A percentile compares a stretch with the other conserved stretches of the same genome.
phyloP scores from a whole-genome alignment of 1,140 invertebrate genomes.

The Cydia splendana region DNA sequence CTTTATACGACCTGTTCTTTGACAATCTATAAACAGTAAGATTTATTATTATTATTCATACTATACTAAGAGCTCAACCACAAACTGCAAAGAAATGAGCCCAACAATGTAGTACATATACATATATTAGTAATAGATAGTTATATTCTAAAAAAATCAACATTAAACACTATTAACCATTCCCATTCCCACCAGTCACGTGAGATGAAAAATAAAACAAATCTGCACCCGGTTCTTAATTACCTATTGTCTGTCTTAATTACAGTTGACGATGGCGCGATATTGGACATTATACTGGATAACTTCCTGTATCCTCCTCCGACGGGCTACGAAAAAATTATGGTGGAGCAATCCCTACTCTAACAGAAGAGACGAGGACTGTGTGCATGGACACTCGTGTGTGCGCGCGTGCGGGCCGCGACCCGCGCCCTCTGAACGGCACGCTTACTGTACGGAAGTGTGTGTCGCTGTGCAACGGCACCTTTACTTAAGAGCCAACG shows the following conservation, averaged over 20 bases:
- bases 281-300: constrained; percentile 95
- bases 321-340: constrained; percentile 95
- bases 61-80: too few relatives aligned
- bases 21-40: too few relatives aligned
- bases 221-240: constrained; percentile 25
- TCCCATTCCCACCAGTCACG: too few relatives aligned
- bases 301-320: constrained; percentile 93
- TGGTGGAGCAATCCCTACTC: constrained; percentile 97
- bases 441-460: background rate
- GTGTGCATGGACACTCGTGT: constrained; percentile 32
- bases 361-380: constrained; percentile 80
- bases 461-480: background rate
- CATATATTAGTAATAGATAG: too few relatives aligned
- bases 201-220: too few relatives aligned
- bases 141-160: too few relatives aligned
- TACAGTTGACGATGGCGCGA: constrained; percentile 98
- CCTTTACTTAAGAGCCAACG: too few relatives aligned
- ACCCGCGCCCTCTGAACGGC: background rate
- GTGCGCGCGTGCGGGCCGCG: background rate
- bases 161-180: too few relatives aligned
- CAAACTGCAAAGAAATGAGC: too few relatives aligned
- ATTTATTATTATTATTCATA: too few relatives aligned
- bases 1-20: too few relatives aligned
- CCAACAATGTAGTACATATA: too few relatives aligned
- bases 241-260: constrained; percentile 53